Percentiles rank a stretch among this genome's conserved stretches.
Conservation (phyloP, 1,140 invertebrate genomes). For the Forficula auricularia region DNA sequence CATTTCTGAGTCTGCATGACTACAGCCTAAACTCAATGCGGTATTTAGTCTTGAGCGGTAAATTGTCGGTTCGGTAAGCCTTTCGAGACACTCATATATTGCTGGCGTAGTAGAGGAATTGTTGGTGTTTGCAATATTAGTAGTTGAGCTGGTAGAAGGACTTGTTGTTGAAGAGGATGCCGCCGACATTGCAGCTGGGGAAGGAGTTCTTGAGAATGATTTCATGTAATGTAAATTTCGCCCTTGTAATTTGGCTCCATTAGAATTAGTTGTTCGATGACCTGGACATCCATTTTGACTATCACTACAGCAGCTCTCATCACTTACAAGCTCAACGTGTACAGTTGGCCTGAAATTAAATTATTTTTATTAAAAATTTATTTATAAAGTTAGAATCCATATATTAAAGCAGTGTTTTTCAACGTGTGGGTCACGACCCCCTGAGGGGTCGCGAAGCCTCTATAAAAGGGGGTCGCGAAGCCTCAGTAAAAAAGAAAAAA, state of each 20-base stretch:
- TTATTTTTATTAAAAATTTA: too few species aligned
- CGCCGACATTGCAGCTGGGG: slow-evolving; percentile 24
- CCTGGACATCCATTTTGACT: too few species aligned
- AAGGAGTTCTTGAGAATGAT: slow-evolving; percentile 27
- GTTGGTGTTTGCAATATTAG: too few species aligned
- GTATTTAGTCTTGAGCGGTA: slow-evolving; percentile 25
- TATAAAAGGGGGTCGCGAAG: too few species aligned
- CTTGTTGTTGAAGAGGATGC: slow-evolving; percentile 22
- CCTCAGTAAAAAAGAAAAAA: too few species aligned
- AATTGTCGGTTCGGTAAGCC: slow-evolving; percentile 23
- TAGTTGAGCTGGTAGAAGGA: too few species aligned
- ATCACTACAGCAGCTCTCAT: slow-evolving; percentile 3
- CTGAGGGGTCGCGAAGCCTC: too few species aligned
- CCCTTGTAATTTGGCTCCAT: not conserved
- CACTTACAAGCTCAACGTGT: slow-evolving; percentile 8
- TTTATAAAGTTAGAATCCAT: too few species aligned
- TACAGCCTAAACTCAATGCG: slow-evolving; percentile 13
- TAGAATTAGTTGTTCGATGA: too few species aligned
- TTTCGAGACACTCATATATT: slow-evolving; percentile 29
- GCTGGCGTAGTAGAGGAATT: slow-evolving; percentile 15
- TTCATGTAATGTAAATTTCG: slow-evolving; percentile 25
- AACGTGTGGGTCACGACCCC: too few species aligned
- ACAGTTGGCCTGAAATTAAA: slow-evolving; percentile 6
- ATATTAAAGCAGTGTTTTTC: too few species aligned
- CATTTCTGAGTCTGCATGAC: not conserved